Conservation (phyloP, 2,113 vertebrate species). For the Rhinolophus sinicus region DNA sequence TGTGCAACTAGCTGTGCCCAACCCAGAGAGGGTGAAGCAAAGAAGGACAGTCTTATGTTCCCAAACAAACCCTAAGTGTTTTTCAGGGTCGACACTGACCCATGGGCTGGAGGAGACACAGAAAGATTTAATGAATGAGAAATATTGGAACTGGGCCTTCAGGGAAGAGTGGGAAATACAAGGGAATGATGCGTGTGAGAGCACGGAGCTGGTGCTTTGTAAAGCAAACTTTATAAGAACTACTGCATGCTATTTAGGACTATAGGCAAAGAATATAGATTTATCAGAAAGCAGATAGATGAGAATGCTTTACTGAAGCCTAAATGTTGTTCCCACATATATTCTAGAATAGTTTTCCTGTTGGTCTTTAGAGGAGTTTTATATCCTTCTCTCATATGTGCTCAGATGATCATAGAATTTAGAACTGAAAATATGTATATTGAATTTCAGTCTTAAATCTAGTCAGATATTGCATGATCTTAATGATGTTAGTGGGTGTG, state of each 20-base stretch:
- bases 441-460: slow-evolving; percentile 25
- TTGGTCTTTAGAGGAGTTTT: slow-evolving; percentile 31
- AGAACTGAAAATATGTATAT: neutral
- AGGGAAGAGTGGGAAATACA: neutral
- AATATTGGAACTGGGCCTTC: neutral
- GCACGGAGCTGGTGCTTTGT: neutral
- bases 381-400: neutral
- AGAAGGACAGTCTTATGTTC: neutral
- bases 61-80: neutral
- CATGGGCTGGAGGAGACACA: neutral
- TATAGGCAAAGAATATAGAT: neutral
- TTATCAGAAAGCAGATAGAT: neutral
- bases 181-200: neutral
- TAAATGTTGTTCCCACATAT: neutral
- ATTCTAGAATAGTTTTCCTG: slow-evolving; percentile 12
- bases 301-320: neutral
- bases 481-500: neutral
- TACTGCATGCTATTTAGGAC: neutral
- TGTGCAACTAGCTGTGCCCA: neutral
- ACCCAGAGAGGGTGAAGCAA: neutral
- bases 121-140: neutral
- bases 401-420: slow-evolving; percentile 27
- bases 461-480: neutral
- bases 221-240: neutral
- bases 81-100: neutral